Evolutionary conservation across 2,113 vertebrate genomes (phyloP).

Genomic region (Hippocampus mohnikei): DNA sequence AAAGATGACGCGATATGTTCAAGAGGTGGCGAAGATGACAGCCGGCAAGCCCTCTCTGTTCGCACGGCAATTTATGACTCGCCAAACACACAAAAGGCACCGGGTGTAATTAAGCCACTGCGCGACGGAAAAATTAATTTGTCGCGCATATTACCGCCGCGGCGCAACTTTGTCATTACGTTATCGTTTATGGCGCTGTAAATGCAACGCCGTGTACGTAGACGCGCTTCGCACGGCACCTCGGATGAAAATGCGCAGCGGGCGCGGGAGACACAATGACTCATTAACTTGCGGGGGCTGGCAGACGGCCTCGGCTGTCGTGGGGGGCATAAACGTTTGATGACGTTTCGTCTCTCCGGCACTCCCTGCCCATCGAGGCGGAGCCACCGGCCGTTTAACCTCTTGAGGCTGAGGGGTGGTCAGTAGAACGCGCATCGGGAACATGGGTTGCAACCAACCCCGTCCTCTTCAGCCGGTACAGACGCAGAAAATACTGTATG

Average conservation of each 20-base stretch:
- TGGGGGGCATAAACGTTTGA: background rate
- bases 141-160: conserved; percentile 47
- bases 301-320: conserved; percentile 1
- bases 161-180: conserved; percentile 44
- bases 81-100: conserved; percentile 36
- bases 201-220: conserved; percentile 21
- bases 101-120: conserved; percentile 48
- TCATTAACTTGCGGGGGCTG: conserved; percentile 26
- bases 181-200: conserved; percentile 51
- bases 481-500: too few relatives aligned
- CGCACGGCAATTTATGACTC: conserved; percentile 46
- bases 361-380: background rate
- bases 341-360: background rate
- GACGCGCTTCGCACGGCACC: background rate
- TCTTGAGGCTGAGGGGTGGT: background rate
- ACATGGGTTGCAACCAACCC: background rate
- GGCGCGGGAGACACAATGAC: conserved; percentile 28
- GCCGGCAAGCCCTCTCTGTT: conserved; percentile 38
- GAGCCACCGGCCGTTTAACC: background rate
- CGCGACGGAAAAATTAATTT: conserved; percentile 56
- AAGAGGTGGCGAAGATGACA: conserved; percentile 21
- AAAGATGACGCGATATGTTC: conserved; percentile 2
- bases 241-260: conserved; percentile 22
- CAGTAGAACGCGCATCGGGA: background rate
- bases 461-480: background rate